A percentile compares a stretch with the other conserved stretches of the same genome.
Evolutionary conservation across 2,113 vertebrate species (phyloP).

Genomic region (Osmerus eperlanus): DNA sequence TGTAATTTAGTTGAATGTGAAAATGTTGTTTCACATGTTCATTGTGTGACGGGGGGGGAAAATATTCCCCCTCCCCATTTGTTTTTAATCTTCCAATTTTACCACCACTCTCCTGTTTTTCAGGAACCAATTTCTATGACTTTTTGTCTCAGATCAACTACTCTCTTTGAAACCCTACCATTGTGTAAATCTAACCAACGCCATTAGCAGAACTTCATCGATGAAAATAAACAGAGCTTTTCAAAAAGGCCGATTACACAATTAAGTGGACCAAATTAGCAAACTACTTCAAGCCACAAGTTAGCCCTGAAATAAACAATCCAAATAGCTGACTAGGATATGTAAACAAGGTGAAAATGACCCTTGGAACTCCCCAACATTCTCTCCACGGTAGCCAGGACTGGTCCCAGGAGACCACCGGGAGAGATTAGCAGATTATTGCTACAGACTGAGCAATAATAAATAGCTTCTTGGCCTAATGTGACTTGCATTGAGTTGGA

Average conservation of each 20-base stretch:
- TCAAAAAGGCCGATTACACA: constrained; percentile 52
- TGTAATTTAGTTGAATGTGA: too few relatives aligned
- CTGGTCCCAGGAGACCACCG: constrained; percentile 33
- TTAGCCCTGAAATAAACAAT: constrained; percentile 50
- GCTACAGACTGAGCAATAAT: constrained; percentile 43
- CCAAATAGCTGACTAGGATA: constrained; percentile 46
- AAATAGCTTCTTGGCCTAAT: constrained; percentile 39
- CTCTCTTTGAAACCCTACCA: constrained; percentile 48
- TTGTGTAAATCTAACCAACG: constrained; percentile 47
- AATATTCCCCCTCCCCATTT: constrained; percentile 11
- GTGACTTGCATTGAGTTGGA: constrained; percentile 23
- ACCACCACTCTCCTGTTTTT: constrained; percentile 35
- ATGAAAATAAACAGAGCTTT: constrained; percentile 60
- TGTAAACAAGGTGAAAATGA: constrained; percentile 54
- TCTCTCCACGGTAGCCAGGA: constrained; percentile 39
- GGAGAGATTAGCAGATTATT: constrained; percentile 43
- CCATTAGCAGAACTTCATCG: constrained; percentile 46
- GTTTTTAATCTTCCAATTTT: constrained; percentile 36
- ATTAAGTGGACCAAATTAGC: constrained; percentile 43
- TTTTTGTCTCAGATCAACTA: constrained; percentile 31
- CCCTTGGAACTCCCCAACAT: constrained; percentile 34
- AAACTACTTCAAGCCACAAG: constrained; percentile 39
- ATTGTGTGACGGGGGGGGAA: too few relatives aligned
- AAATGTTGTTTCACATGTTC: too few relatives aligned
- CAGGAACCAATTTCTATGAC: too few relatives aligned